Conservation (phyloP, 1,140 invertebrate genomes). For the Drosophila ficusphila region DNA sequence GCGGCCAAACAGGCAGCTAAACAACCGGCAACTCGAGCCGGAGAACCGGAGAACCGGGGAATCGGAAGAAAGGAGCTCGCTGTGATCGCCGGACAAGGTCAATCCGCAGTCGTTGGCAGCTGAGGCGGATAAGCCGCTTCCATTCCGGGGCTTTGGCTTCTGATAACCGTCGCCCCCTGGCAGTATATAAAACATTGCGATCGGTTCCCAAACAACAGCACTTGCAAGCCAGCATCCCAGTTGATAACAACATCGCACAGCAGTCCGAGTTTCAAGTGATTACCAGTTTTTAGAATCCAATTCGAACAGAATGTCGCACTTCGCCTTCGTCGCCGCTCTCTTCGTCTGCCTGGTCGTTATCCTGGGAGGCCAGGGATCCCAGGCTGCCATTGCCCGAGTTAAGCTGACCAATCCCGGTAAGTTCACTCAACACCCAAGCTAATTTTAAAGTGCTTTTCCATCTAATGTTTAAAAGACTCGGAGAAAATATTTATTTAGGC, state of each 20-base stretch:
- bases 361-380: slow-evolving; percentile 5
- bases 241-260: slow-evolving; percentile 13
- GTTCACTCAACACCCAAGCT: slow-evolving; percentile 18
- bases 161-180: slow-evolving; percentile 32
- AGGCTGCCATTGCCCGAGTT: slow-evolving; percentile 56
- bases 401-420: slow-evolving; percentile 64
- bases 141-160: slow-evolving; percentile 36
- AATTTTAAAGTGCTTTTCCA: no score
- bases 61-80: slow-evolving; percentile 44
- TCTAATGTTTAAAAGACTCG: no score
- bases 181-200: slow-evolving; percentile 63
- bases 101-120: slow-evolving; percentile 37
- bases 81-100: slow-evolving; percentile 61
- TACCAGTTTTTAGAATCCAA: neutral
- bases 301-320: slow-evolving; percentile 43
- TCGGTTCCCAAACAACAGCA: slow-evolving; percentile 40
- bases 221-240: slow-evolving; percentile 45
- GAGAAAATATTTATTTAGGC: no score
- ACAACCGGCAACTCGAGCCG: slow-evolving; percentile 31
- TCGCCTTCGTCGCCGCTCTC: slow-evolving; percentile 21
- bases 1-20: slow-evolving; percentile 72
- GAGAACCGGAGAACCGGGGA: slow-evolving; percentile 8
- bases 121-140: slow-evolving; percentile 61
- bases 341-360: slow-evolving; percentile 24
- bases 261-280: neutral